Base-by-base conservation (phyloP, 2,888 invertebrate genomes). In the Macropis europaea region DNA sequence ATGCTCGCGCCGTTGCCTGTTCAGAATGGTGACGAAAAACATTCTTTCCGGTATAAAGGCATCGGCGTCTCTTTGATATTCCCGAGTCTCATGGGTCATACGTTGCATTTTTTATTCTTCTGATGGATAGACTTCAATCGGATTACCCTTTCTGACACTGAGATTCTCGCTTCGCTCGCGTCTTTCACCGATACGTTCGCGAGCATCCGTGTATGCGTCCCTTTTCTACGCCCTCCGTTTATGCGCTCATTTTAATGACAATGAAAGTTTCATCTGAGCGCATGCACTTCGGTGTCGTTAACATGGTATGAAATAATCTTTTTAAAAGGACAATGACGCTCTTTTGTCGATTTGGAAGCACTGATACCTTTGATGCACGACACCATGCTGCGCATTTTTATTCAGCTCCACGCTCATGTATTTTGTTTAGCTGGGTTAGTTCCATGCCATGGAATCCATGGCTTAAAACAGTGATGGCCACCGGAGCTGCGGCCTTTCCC, bases 91-190 rank as follows among this genome's bases (percentile, higher is more conserved):
- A 2, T 11, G 34, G 22, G 54, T 38, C 36, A 28, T 38, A 24
- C 36, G 40, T 5, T 22, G 28, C 47, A 48, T 50, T 68, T 72
- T 76, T 68, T 67, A 66, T 62, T 64, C 26, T 13, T 40, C 15
- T 42, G 26, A 53, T 30, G 42, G 38, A 45, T 45, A 38, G 43
- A 59, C 36, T 40, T 52, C 60, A 36, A 64, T 62, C 24, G 19
- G 28, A 61, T 34, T 47, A 53, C 43, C 30, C 34, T 59, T 30
- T 48, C 28, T 11, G 30, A 53, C 36, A 30, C 13, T 48, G 13
- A 26, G 22, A 59, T 34, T 53, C 13, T 17, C 34, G 47, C 28
- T 40, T 15, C 9, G 11, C 6, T 0, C 3, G 15, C 26, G 38
- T 24, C 30, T 42, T 36, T 32, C 34, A 7, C 11, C 22, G 22